Conservation (phyloP, 2,888 invertebrate species). For the Endotricha flammealis region DNA sequence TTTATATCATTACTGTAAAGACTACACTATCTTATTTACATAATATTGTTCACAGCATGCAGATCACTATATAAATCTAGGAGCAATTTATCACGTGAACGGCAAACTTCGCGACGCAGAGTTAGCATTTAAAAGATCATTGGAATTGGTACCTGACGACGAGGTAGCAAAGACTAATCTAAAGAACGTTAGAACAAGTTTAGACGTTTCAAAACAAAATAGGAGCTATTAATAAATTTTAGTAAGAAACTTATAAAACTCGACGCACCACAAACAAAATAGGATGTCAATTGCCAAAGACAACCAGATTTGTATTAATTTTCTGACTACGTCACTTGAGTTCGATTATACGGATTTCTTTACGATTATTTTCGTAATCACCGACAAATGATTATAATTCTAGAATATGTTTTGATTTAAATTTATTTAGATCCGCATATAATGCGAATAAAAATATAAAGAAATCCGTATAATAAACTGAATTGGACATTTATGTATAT, state of each 20-base stretch:
- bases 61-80: slow-evolving; percentile 94
- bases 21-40: neutral
- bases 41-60: slow-evolving; percentile 81
- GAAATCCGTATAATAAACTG: neutral
- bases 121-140: slow-evolving; percentile 89
- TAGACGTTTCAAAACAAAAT: slow-evolving; percentile 44
- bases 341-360: too few species aligned
- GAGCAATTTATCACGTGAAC: slow-evolving; percentile 95
- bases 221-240: slow-evolving; percentile 51
- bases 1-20: too few species aligned
- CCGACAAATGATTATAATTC: neutral
- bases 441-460: neutral
- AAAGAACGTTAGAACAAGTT: slow-evolving; percentile 71
- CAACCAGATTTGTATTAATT: slow-evolving; percentile 33
- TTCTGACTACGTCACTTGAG: too few species aligned
- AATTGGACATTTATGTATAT: neutral
- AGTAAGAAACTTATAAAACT: slow-evolving; percentile 17
- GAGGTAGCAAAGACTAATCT: slow-evolving; percentile 93
- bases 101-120: slow-evolving; percentile 94
- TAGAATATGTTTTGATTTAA: neutral
- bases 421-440: neutral
- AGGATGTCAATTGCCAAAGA: slow-evolving; percentile 70
- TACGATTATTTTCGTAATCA: neutral
- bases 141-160: slow-evolving; percentile 92
- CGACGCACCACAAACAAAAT: slow-evolving; percentile 30